Base-by-base conservation (phyloP, 1,140 invertebrate genomes). In the Tetranychus urticae region DNA sequence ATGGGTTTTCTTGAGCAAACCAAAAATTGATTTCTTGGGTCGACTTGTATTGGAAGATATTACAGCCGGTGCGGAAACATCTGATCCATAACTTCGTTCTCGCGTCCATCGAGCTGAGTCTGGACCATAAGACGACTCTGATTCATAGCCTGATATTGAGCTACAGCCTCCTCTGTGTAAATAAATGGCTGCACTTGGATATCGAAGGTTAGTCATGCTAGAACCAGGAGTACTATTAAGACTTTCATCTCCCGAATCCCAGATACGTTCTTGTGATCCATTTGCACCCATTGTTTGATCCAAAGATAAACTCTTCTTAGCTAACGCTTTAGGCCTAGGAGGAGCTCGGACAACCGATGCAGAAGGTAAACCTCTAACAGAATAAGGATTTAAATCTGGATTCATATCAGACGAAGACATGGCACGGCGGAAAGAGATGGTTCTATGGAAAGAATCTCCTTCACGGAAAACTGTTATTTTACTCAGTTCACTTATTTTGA, bases 281-380 rank as follows among this genome's bases (percentile, higher is more conserved):
- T 52, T 48, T 2, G 59, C 59, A 23, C 59, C 63, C 10, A 70
- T 74, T 14, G 80, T 82, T 69, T 86, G 83, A 71, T 86, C 83
- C 46, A 86, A 70, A 23, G 83, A 85, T 31, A 85, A 70, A 71
- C 81, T 82, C 68, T 84, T 85, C 58, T 82, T 76, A 65, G 82
- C 78, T 13, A 85, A 70, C 68, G 77, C 78, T 61, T 78, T 77
- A 67, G 62, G 66, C 62, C 58, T 62, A 52, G 63, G 73, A 67
- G 64, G 75, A 65, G 23, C 70, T 35, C 50, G 66, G n/a, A 69
- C 71, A 36, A 58, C 2, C 13, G 48, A 7, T 10, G 14, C n/a
- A 52, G n/a, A n/a, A 23, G n/a, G n/a, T 23, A 31, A 7, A 31
- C 50, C 50, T n/a, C 50, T 13, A 10, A 23, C 34, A 4, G 56